Evolutionary conservation across 2,113 vertebrate species (phyloP).

Genomic region (Clarias magur): DNA sequence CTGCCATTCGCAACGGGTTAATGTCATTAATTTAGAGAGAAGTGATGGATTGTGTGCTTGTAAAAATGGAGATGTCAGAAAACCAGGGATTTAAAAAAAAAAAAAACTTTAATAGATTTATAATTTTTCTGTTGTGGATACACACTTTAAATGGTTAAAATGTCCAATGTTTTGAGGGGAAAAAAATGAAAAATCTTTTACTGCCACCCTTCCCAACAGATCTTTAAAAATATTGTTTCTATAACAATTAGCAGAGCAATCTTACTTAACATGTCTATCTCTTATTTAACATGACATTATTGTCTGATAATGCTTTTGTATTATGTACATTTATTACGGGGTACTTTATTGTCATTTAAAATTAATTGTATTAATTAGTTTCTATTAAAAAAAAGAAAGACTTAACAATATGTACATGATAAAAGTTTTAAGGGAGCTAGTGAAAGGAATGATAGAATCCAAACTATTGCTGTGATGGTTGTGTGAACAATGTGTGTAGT

Average conservation of each 20-base stretch:
- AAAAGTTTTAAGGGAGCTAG: not conserved
- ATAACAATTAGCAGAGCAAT: not conserved
- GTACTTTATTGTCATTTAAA: not conserved
- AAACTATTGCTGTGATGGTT: slow-evolving; percentile 36
- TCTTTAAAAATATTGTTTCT: not conserved
- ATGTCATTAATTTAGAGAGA: slow-evolving; percentile 68
- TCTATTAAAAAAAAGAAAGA: not conserved
- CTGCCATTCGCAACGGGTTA: slow-evolving; percentile 88
- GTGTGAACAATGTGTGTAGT: slow-evolving; percentile 40
- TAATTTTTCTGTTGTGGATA: not conserved
- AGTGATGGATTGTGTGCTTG: slow-evolving; percentile 69
- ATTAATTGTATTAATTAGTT: not conserved
- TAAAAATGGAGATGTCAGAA: slow-evolving; percentile 58
- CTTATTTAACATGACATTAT: not conserved
- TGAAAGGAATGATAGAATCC: slow-evolving; percentile 45
- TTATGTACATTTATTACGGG: not conserved
- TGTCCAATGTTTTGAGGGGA: not conserved
- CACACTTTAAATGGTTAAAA: slow-evolving; percentile 6
- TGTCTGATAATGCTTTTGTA: not conserved
- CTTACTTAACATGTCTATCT: not conserved
- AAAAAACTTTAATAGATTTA: not conserved
- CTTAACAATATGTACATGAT: not conserved
- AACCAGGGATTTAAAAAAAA: slow-evolving; percentile 43
- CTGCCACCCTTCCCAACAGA: not conserved
- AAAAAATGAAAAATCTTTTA: not conserved